Conservation (phyloP, 2,113 vertebrate species). For the Apeltes quadracus region DNA sequence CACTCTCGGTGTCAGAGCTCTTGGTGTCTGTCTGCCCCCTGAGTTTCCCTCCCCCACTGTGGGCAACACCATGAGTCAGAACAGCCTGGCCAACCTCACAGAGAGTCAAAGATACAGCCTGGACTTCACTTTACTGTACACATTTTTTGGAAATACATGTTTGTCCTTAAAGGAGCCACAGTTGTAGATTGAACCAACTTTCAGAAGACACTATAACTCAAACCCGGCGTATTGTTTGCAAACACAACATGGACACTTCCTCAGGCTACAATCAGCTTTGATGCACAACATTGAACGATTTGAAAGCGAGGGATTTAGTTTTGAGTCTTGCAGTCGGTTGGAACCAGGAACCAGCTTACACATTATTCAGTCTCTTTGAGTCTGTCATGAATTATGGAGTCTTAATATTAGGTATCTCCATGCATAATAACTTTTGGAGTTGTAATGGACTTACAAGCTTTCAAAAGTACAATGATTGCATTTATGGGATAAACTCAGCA, state of each 20-base stretch:
- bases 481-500: background rate
- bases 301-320: constrained; percentile 23
- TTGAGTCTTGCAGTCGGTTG: constrained; percentile 6
- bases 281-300: constrained; percentile 28
- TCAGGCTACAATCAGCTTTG: background rate
- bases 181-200: constrained; percentile 33
- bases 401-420: constrained; percentile 10
- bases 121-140: constrained; percentile 26
- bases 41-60: constrained; percentile 63
- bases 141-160: constrained; percentile 38
- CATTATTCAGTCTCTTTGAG: constrained; percentile 7
- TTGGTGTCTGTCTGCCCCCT: constrained; percentile 40
- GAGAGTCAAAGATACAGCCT: constrained; percentile 51
- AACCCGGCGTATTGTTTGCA: constrained; percentile 13
- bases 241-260: background rate
- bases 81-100: constrained; percentile 43
- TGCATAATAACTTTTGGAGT: background rate
- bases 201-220: constrained; percentile 16
- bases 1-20: constrained; percentile 47
- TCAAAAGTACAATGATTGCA: background rate
- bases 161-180: constrained; percentile 8
- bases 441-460: background rate
- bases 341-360: constrained; percentile 8
- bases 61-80: constrained; percentile 72
- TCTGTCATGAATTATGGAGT: constrained; percentile 8